These are phyloP conservation scores for Idaea dimidiata DNA, from an alignment of 2,888 invertebrate genomes.

Conservation along the genomic window DNA sequence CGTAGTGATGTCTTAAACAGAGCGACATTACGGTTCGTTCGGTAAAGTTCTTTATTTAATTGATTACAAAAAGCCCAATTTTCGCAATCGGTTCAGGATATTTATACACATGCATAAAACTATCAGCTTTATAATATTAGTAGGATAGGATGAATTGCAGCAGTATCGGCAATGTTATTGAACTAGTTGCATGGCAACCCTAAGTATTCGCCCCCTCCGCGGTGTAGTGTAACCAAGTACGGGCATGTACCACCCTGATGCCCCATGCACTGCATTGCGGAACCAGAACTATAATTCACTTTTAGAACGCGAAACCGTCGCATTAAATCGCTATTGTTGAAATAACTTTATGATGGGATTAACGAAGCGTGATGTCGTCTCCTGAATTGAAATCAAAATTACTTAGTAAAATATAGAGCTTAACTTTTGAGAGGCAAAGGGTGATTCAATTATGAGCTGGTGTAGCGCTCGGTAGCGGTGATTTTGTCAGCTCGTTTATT, in stretches of 20 bases:
- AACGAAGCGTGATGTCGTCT: conserved; percentile 55
- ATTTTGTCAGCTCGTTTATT: not conserved
- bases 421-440: conserved; percentile 23
- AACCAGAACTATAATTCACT: conserved; percentile 72
- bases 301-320: conserved; percentile 68
- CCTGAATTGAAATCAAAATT: conserved; percentile 31
- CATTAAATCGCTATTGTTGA: conserved; percentile 64
- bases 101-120: too few species aligned
- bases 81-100: too few species aligned
- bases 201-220: not conserved
- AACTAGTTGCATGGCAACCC: conserved; percentile 3
- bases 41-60: too few species aligned
- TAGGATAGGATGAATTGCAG: too few species aligned
- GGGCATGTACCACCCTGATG: conserved; percentile 32
- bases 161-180: not conserved
- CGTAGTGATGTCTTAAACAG: too few species aligned
- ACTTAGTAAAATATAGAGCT: conserved; percentile 25
- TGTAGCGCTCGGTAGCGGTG: not conserved
- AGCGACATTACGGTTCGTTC: too few species aligned
- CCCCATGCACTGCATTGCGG: conserved; percentile 79
- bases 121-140: too few species aligned
- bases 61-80: too few species aligned
- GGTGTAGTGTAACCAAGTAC: conserved; percentile 2
- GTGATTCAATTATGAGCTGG: conserved; percentile 2
- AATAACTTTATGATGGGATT: conserved; percentile 61